These are phyloP conservation scores for Acipenser transmontanus DNA, from an alignment of 2,797 vertebrate species.

Conservation along the genomic window DNA sequence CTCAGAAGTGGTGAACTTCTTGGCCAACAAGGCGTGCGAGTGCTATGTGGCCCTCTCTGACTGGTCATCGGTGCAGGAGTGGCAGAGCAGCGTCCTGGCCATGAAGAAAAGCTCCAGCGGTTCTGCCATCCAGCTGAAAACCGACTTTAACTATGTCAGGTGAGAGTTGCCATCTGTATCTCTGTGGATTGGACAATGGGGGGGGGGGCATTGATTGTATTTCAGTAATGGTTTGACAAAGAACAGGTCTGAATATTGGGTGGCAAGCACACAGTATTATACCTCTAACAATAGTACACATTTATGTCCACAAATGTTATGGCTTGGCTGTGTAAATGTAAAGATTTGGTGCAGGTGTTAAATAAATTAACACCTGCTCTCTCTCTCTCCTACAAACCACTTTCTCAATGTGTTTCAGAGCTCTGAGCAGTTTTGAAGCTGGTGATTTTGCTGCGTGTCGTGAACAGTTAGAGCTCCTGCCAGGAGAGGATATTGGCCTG, in stretches of 20 bases:
- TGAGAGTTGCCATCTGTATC: conserved; percentile 37
- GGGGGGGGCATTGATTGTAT: no score
- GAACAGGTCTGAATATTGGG: no score
- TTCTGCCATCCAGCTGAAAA: conserved; percentile 76
- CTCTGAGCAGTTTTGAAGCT: conserved; percentile 85
- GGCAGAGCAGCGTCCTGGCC: conserved; percentile 77
- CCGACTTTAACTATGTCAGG: conserved; percentile 93
- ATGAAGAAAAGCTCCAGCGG: conserved; percentile 79
- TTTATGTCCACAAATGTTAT: no score
- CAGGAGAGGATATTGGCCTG: conserved; percentile 87
- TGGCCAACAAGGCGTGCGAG: conserved; percentile 91
- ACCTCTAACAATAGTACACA: no score
- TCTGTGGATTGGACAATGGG: background rate
- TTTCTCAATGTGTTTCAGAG: conserved; percentile 56
- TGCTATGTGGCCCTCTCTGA: conserved; percentile 90
- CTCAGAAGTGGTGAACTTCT: conserved; percentile 84
- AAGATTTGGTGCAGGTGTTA: no score
- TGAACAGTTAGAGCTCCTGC: conserved; percentile 84
- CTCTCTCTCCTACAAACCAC: background rate
- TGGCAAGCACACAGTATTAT: no score
- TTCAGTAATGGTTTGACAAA: background rate
- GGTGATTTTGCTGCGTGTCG: conserved; percentile 80
- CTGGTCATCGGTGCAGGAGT: conserved; percentile 89
- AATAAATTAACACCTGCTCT: background rate
- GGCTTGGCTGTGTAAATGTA: background rate